These are phyloP conservation scores for Leptopilina boulardi DNA, from an alignment of 1,140 invertebrate genomes.

Conservation along the genomic window DNA sequence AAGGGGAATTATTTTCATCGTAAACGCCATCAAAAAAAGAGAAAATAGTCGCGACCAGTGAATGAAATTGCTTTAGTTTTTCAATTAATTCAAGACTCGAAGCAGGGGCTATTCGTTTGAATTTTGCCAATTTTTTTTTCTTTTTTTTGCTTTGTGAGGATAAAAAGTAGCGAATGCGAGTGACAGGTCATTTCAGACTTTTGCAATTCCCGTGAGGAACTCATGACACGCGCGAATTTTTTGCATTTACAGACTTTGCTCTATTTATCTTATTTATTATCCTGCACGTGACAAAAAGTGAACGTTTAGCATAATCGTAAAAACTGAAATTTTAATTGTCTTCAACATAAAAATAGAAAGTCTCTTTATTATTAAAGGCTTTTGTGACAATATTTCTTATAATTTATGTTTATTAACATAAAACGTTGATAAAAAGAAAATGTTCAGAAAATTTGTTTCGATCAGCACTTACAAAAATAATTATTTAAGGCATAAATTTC, in stretches of 20 bases:
- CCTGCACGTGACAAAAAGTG: not conserved
- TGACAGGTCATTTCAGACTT: slow-evolving; percentile 60
- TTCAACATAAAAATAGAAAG: no score
- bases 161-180: slow-evolving; percentile 40
- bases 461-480: no score
- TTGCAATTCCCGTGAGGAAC: slow-evolving; percentile 11
- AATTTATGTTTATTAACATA: no score
- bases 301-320: not conserved
- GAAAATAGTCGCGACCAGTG: not conserved
- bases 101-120: slow-evolving; percentile 30
- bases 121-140: not conserved
- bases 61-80: slow-evolving; percentile 64
- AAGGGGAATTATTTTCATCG: not conserved
- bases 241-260: not conserved
- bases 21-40: not conserved
- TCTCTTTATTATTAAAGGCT: no score
- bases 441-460: no score
- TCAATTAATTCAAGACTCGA: slow-evolving; percentile 63
- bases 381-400: no score
- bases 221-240: slow-evolving; percentile 19
- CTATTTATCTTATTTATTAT: slow-evolving; percentile 15
- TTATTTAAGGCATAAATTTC: slow-evolving; percentile 3
- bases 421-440: no score
- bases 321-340: not conserved
- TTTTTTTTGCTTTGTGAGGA: not conserved